Conservation (phyloP, 2,797 vertebrate genomes). For the Sphenopsis melanotis region DNA sequence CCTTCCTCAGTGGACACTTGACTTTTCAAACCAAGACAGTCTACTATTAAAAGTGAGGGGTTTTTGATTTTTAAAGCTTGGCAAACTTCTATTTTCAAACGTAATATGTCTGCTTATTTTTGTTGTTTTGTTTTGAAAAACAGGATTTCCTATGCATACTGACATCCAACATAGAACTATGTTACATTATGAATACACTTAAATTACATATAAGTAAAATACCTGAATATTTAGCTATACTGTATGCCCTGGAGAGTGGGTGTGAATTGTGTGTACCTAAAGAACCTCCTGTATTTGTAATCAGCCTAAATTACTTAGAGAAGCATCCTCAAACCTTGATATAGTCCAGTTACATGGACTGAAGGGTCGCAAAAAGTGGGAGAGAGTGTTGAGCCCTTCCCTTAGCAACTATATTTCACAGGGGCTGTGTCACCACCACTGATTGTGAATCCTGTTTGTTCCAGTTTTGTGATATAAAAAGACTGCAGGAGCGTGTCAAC, state of each 20-base stretch:
- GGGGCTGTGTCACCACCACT: neutral
- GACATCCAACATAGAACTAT: neutral
- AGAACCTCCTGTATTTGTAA: neutral
- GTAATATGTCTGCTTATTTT: neutral
- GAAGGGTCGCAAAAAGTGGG: neutral
- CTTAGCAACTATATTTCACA: neutral
- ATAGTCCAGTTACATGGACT: neutral
- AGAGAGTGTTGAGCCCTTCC: neutral
- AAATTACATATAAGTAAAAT: neutral
- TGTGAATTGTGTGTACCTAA: neutral
- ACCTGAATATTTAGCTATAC: neutral
- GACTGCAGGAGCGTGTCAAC: conserved; percentile 58
- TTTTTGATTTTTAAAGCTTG: neutral
- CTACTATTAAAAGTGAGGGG: accelerated
- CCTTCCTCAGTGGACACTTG: neutral
- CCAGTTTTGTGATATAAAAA: conserved; percentile 1
- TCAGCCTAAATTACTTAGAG: neutral
- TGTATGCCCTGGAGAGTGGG: neutral
- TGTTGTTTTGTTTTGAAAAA: neutral
- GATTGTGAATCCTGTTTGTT: conserved; percentile 1
- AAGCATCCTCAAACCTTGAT: neutral
- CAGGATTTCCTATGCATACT: neutral
- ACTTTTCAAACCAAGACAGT: neutral
- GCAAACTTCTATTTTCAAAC: neutral
- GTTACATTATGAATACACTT: neutral